phyloP scores from a whole-genome alignment of 2,113 vertebrate genomes.

The Arenaria interpres region DNA sequence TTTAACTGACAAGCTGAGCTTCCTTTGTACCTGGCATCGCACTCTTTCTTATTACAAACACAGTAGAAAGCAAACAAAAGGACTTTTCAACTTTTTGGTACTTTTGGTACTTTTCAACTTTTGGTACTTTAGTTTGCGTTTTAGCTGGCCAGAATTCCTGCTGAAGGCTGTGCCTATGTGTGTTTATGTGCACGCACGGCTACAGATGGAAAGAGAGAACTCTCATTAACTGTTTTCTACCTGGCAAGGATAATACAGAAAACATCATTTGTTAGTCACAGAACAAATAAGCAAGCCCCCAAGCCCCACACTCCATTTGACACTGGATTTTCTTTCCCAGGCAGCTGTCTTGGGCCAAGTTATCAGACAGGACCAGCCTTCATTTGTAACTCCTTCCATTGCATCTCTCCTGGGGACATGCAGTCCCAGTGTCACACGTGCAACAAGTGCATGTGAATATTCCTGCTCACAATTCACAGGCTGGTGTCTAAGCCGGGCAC shows the following conservation, averaged over 20 bases:
- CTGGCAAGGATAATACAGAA: neutral
- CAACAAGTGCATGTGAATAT: neutral
- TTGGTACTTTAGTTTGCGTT: neutral
- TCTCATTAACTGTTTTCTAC: neutral
- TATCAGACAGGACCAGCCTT: neutral
- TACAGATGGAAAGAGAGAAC: neutral
- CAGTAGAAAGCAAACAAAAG: neutral
- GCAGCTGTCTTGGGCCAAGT: neutral
- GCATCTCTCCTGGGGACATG: neutral
- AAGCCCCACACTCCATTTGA: neutral
- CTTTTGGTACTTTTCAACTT: neutral
- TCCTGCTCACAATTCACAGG: neutral
- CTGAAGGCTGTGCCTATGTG: neutral
- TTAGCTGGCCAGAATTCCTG: slow-evolving; percentile 21
- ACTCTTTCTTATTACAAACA: neutral
- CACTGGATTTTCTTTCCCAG: neutral
- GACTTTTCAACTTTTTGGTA: neutral
- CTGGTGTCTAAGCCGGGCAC: neutral
- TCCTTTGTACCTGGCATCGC: neutral
- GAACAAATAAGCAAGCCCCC: neutral
- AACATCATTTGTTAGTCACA: neutral
- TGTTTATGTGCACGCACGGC: neutral
- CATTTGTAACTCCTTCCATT: neutral
- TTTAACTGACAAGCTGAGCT: neutral
- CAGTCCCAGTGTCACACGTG: neutral